Conservation (phyloP, 2,888 invertebrate species). For the Platypus cylindrus region DNA sequence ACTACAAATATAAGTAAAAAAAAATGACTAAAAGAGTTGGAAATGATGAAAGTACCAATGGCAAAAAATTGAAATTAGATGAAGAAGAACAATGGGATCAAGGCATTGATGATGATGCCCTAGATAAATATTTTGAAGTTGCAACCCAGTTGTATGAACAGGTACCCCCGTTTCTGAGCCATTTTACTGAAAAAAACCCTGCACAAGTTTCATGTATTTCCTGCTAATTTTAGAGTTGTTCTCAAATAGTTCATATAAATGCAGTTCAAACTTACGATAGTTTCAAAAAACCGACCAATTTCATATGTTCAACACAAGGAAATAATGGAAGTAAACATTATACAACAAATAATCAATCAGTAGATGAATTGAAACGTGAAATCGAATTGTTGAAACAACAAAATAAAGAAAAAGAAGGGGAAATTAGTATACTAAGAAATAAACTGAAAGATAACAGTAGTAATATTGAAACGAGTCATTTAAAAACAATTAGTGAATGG, state of each 20-base stretch:
- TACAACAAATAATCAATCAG: constrained; percentile 8
- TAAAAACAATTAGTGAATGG: constrained; percentile 39
- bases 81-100: constrained; percentile 27
- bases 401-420: constrained; percentile 44
- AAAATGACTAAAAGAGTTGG: constrained; percentile 18
- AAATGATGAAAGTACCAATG: constrained; percentile 11
- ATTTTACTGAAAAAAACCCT: no score
- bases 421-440: constrained; percentile 42
- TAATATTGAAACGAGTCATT: constrained; percentile 35
- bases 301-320: constrained; percentile 17
- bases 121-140: constrained; percentile 27
- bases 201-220: no score
- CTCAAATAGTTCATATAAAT: constrained; percentile 16
- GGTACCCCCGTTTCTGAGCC: no score
- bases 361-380: constrained; percentile 18
- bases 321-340: constrained; percentile 13
- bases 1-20: no score
- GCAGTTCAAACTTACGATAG: constrained; percentile 22
- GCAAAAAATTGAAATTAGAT: constrained; percentile 24
- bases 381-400: constrained; percentile 31
- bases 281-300: constrained; percentile 20
- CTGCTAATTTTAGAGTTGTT: constrained; percentile 10
- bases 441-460: constrained; percentile 40
- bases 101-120: constrained; percentile 25
- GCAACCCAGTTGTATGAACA: constrained; percentile 26